Evolutionary conservation across 2,888 invertebrate genomes (phyloP).

Genomic region (Stomorhina lunata): DNA sequence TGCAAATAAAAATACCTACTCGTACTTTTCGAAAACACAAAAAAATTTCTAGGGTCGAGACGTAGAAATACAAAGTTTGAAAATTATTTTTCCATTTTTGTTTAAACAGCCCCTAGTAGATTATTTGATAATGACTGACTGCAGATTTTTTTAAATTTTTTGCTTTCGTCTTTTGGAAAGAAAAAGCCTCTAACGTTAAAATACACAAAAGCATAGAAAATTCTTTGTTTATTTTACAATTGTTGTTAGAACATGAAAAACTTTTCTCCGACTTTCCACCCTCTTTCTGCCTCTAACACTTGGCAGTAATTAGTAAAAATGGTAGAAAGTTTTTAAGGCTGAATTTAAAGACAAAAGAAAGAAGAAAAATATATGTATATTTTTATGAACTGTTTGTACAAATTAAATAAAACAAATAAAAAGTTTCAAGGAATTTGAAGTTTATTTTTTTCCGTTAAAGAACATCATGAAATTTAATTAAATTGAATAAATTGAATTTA

Average conservation of each 20-base stretch:
- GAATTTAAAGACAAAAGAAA: neutral
- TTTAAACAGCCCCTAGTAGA: neutral
- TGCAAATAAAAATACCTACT: neutral
- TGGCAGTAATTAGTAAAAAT: conserved; percentile 17
- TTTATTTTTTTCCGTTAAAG: no score
- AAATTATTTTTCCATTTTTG: neutral
- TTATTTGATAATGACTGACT: neutral
- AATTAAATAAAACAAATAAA: neutral
- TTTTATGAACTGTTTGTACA: neutral
- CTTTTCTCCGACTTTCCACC: neutral
- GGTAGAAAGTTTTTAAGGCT: neutral
- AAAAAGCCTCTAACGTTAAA: neutral
- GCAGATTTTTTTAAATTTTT: neutral
- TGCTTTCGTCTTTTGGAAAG: no score
- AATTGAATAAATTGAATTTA: no score
- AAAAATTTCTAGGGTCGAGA: neutral
- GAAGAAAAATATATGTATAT: neutral
- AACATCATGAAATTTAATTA: no score
- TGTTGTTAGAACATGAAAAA: conserved; percentile 4
- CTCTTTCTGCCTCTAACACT: neutral
- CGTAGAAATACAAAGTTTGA: neutral
- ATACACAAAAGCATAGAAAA: neutral
- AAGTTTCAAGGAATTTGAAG: neutral
- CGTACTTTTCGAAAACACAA: neutral
- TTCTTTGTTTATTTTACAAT: conserved; percentile 18